phyloP scores from a whole-genome alignment of 2,888 invertebrate species.

The Tanypteryx hageni region DNA sequence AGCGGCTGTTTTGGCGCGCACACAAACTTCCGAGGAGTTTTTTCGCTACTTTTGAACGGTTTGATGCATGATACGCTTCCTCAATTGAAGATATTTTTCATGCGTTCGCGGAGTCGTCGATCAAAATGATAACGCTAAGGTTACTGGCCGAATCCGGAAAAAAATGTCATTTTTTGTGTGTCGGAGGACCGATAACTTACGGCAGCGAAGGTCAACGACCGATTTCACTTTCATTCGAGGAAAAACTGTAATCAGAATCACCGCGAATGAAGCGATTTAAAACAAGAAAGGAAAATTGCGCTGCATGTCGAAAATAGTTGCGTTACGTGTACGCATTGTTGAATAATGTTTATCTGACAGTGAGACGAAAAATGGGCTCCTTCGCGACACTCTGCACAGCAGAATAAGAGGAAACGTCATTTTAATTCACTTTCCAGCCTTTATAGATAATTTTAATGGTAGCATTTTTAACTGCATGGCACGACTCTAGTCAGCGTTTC shows the following conservation, averaged over 20 bases:
- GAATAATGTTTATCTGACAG: too few species aligned
- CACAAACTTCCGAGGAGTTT: background rate
- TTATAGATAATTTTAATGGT: too few species aligned
- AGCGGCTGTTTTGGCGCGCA: background rate
- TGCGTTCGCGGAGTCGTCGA: background rate
- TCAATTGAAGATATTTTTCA: background rate
- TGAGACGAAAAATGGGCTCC: too few species aligned
- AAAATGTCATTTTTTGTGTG: background rate
- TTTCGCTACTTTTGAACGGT: background rate
- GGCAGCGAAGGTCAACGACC: background rate
- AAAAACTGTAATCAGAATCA: background rate
- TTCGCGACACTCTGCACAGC: too few species aligned
- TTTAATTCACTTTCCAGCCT: too few species aligned
- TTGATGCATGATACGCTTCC: background rate
- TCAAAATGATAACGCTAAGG: background rate
- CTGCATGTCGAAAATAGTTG: too few species aligned
- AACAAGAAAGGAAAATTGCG: background rate
- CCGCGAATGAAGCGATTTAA: background rate
- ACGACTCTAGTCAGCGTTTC: too few species aligned
- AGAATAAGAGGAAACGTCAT: too few species aligned
- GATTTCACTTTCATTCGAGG: conserved; percentile 14
- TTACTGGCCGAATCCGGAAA: background rate
- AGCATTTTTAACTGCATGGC: too few species aligned
- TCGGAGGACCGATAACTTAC: background rate
- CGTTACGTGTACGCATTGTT: too few species aligned